These are phyloP conservation scores for Crossaster papposus DNA, from an alignment of 53 echinoderm and acorn worm genomes.

Conservation along the genomic window DNA sequence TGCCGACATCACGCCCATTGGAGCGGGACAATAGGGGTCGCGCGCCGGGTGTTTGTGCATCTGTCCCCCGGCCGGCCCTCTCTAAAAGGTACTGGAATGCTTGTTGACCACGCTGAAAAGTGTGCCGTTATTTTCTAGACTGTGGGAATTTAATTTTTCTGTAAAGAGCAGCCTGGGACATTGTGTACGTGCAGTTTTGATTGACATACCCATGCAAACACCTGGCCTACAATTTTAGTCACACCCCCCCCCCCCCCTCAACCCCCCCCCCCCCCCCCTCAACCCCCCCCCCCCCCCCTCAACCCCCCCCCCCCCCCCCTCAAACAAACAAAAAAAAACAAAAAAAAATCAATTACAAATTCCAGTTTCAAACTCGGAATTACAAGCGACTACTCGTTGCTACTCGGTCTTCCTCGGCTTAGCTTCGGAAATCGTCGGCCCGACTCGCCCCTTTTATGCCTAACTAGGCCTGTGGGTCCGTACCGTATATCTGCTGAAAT, in stretches of 20 bases:
- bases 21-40: slow-evolving; percentile 28
- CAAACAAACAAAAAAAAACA: background rate
- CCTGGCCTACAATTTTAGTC: background rate
- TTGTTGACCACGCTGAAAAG: background rate
- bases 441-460: background rate
- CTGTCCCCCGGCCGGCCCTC: slow-evolving; percentile 12
- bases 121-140: background rate
- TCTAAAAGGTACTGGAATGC: slow-evolving; percentile 28
- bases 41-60: slow-evolving; percentile 46
- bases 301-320: background rate
- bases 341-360: background rate
- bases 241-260: background rate
- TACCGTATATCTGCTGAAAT: too few relatives aligned
- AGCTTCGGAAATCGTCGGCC: background rate
- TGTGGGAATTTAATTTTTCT: slow-evolving; percentile 57
- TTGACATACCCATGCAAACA: slow-evolving; percentile 25
- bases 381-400: background rate
- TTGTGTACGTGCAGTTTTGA: background rate
- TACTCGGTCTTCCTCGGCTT: background rate
- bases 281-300: background rate
- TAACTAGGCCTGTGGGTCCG: too few relatives aligned
- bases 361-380: background rate
- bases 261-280: background rate
- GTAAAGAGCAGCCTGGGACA: background rate
- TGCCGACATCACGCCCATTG: slow-evolving; percentile 28